phyloP scores from a whole-genome alignment of 2,888 invertebrate species.

The Sycophila texana region DNA sequence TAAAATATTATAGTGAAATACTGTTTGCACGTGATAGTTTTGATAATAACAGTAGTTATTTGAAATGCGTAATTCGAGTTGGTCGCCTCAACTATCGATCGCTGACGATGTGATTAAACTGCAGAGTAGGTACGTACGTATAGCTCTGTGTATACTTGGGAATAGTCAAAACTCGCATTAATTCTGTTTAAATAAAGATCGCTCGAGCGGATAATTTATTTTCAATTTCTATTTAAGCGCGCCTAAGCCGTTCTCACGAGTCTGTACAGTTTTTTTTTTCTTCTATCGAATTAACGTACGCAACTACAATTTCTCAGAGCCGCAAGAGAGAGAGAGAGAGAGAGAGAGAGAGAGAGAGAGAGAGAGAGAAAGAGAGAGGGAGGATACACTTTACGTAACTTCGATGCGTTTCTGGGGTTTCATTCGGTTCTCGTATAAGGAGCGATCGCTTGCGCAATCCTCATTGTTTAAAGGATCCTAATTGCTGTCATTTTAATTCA shows the following conservation, averaged over 20 bases:
- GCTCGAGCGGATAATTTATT: constrained; percentile 20
- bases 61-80: neutral
- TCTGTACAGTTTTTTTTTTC: neutral
- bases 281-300: neutral
- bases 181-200: neutral
- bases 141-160: neutral
- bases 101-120: constrained; percentile 30
- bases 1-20: neutral
- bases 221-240: neutral
- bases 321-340: neutral
- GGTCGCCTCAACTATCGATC: constrained; percentile 29
- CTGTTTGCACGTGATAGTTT: neutral
- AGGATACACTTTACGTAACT: neutral
- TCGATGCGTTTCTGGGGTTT: neutral
- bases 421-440: neutral
- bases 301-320: neutral
- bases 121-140: neutral
- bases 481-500: constrained; percentile 26
- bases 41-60: constrained; percentile 21
- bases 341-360: too few relatives aligned
- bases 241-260: too few relatives aligned
- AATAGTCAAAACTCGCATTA: constrained; percentile 12
- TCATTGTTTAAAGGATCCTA: constrained; percentile 24
- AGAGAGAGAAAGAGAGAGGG: too few relatives aligned
- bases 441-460: neutral